Percentiles rank a stretch among this genome's conserved stretches.
phyloP scores from a whole-genome alignment of 1,140 invertebrate species.

The Drosophila setifemur region DNA sequence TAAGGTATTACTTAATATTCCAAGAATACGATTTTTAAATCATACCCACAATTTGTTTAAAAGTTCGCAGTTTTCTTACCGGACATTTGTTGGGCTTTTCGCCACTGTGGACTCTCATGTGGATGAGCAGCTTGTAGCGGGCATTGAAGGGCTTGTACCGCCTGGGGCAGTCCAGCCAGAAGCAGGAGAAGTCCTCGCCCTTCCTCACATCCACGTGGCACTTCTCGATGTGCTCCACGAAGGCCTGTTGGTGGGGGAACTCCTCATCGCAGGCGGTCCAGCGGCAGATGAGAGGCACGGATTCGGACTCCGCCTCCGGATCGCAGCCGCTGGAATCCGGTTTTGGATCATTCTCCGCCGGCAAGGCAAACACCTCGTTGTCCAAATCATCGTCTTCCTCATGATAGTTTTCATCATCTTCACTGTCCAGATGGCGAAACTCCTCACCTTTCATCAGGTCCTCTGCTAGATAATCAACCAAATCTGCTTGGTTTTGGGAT shows the following conservation, averaged over 20 bases:
- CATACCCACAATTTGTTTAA: too few species aligned
- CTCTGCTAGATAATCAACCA: slow-evolving; percentile 4
- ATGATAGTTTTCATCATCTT: slow-evolving; percentile 38
- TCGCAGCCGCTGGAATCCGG: slow-evolving; percentile 8
- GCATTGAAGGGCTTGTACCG: slow-evolving; percentile 95
- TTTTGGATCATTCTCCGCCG: slow-evolving; percentile 10
- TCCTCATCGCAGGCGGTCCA: slow-evolving; percentile 93
- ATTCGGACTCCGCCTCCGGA: slow-evolving; percentile 20
- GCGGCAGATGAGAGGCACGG: slow-evolving; percentile 85
- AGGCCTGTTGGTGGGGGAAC: slow-evolving; percentile 89
- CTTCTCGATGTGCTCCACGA: slow-evolving; percentile 96
- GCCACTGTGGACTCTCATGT: slow-evolving; percentile 97
- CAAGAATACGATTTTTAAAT: too few species aligned
- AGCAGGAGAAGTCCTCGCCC: slow-evolving; percentile 95
- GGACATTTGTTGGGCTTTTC: slow-evolving; percentile 98
- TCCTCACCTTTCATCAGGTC: slow-evolving; percentile 15
- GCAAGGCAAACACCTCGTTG: slow-evolving; percentile 45
- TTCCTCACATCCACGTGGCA: slow-evolving; percentile 93
- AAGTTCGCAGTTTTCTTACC: too few species aligned
- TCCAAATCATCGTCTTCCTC: slow-evolving; percentile 48
- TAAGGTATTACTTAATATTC: too few species aligned
- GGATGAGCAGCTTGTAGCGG: slow-evolving; percentile 97
- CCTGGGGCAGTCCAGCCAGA: slow-evolving; percentile 94
- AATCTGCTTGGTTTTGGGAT: neutral
- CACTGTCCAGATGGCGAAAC: slow-evolving; percentile 6